These are phyloP conservation scores for Haliclystus octoradiatus DNA, from an alignment of 30 jellyfish, hydroid and myxozoan species.

Conservation along the genomic window DNA sequence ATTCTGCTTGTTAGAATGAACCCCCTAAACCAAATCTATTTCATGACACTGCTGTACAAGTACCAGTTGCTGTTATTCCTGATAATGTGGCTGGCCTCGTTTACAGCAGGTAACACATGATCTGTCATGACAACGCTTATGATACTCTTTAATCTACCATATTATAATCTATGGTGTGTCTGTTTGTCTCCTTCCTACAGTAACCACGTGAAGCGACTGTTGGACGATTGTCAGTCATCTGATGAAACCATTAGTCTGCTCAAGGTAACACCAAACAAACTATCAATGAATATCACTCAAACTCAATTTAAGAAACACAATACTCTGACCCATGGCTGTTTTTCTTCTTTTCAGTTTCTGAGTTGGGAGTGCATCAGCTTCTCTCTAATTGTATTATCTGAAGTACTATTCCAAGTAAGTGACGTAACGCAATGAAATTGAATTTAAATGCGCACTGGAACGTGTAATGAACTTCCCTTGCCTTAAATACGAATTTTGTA, in stretches of 20 bases:
- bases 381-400: constrained; percentile 86
- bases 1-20: not conserved
- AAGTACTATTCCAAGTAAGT: constrained; percentile 81
- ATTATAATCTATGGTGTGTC: not conserved
- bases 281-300: no score
- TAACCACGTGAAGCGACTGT: constrained; percentile 74
- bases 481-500: no score
- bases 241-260: constrained; percentile 77
- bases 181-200: constrained; percentile 14
- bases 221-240: constrained; percentile 85
- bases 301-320: no score
- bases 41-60: constrained; percentile 39
- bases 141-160: not conserved
- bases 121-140: no score
- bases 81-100: constrained; percentile 89
- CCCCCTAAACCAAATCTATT: constrained; percentile 65
- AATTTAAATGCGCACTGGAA: no score
- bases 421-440: no score
- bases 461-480: no score
- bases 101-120: constrained; percentile 68
- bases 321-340: not conserved
- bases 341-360: constrained; percentile 51
- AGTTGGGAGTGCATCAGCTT: constrained; percentile 97
- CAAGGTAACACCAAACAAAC: constrained; percentile 62
- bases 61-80: constrained; percentile 91